Percentiles rank a stretch among this genome's conserved stretches.
Evolutionary conservation across 2,888 invertebrate species (phyloP).

Genomic region (Cynaeus angustus): DNA sequence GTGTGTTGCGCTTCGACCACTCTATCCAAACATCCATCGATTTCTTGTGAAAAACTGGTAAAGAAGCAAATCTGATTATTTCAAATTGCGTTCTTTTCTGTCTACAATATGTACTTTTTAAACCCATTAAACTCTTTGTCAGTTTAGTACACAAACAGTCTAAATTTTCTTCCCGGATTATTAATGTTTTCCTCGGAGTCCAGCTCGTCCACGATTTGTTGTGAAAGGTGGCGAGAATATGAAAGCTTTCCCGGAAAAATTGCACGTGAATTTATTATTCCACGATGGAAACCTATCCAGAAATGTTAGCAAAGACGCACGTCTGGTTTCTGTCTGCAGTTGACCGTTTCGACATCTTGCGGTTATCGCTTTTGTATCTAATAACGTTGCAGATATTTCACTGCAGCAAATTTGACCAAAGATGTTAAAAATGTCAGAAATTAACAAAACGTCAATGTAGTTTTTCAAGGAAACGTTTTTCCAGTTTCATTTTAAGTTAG

Average conservation of each 20-base stretch:
- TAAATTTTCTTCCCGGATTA: constrained; percentile 6
- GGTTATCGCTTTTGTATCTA: constrained; percentile 49
- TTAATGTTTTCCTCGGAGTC: background rate
- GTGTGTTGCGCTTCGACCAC: too few relatives aligned
- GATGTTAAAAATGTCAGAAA: background rate
- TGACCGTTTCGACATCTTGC: constrained; percentile 47
- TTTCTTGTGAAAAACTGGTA: too few relatives aligned
- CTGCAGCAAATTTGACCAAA: constrained; percentile 46
- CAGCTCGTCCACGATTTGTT: constrained; percentile 24
- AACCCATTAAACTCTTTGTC: background rate
- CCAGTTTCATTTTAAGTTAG: constrained; percentile 14
- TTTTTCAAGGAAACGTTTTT: constrained; percentile 13
- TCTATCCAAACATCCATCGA: too few relatives aligned
- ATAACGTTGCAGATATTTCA: constrained; percentile 51
- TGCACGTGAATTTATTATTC: constrained; percentile 26
- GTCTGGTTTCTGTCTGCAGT: constrained; percentile 25
- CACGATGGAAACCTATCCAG: constrained; percentile 13
- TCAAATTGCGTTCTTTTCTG: too few relatives aligned
- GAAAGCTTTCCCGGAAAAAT: constrained; percentile 17
- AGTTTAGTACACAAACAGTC: background rate
- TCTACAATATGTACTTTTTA: too few relatives aligned
- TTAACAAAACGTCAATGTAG: constrained; percentile 1
- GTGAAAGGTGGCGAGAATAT: constrained; percentile 26
- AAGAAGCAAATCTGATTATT: too few relatives aligned
- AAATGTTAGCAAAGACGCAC: constrained; percentile 17